Percentiles rank a stretch among this genome's conserved stretches.
Evolutionary conservation across 2,113 vertebrate genomes (phyloP).

Genomic region (Neolamprologus toae): DNA sequence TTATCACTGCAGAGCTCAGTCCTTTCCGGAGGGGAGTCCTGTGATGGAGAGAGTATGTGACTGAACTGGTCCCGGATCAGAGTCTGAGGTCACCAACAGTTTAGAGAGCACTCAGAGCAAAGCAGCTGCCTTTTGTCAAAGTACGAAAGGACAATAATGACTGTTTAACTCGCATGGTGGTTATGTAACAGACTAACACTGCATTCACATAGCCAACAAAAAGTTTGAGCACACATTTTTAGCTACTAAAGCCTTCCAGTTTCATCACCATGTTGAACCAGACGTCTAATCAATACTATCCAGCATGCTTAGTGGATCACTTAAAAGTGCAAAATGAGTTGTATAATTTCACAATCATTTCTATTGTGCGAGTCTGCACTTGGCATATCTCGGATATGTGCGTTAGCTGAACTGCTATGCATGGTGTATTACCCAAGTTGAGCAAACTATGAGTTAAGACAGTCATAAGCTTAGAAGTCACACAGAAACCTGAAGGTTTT

Average conservation of each 20-base stretch:
- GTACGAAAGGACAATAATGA: background rate
- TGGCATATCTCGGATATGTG: background rate
- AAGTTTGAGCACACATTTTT: background rate
- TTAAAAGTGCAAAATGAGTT: background rate
- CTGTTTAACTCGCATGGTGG: background rate
- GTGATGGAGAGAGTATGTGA: background rate
- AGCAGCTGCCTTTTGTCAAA: background rate
- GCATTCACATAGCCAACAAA: background rate
- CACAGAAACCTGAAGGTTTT: background rate
- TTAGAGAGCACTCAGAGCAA: background rate
- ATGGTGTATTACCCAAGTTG: background rate
- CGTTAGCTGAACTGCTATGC: background rate
- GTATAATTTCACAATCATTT: background rate
- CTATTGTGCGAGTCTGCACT: background rate
- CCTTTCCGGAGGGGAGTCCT: background rate
- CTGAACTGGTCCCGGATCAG: background rate
- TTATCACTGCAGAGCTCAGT: background rate
- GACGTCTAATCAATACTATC: background rate
- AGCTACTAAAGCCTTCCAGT: background rate
- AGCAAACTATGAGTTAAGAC: rapidly evolving
- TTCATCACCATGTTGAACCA: background rate
- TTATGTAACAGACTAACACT: background rate
- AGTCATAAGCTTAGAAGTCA: background rate
- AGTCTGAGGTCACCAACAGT: background rate
- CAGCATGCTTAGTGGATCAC: background rate